Base-by-base conservation (phyloP, 2,113 vertebrate genomes). In the Montifringilla adamsi region DNA sequence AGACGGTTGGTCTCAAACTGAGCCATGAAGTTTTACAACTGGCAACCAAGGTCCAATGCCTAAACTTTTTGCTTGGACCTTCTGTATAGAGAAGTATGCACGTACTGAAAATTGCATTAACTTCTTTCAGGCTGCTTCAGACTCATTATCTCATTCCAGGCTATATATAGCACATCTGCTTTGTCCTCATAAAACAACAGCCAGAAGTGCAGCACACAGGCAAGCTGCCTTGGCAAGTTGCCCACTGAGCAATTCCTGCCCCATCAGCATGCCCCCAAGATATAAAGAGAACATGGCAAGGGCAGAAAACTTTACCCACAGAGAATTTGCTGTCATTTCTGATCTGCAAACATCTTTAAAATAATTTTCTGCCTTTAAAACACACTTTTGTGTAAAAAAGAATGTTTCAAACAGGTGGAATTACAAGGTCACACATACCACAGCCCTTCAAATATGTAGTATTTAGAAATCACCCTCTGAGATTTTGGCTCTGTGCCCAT, bases 181-280 rank as follows among this genome's bases (percentile, higher is more conserved):
- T 87, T 84, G 68, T 84, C 50, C 63, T 73, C 23, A 13, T 67
- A 58, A 70, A 91, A 87, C 49, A 79, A 14, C 44, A 93, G 30
- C 30, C 62, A n/a, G 33, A 50, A 78, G 13, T 3, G 27, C 28
- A 46, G 46, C 59, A 39, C 35, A 8, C 3, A n/a, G 63, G 41
- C 1, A 0, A 22, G 1, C 17, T 49, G 35, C n/a, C 11, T 76
- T 93, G 89, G 56, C 19, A 37, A 27, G 35, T 23, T 3, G 1
- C 35, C 53, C 31, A 9, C 47, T 19, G 35, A 16, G 31, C 37
- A 63, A 75, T 79, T 84, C n/a, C 35, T 75, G 55, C 22, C 52
- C 22, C 50, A n/a, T 59, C 74, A 72, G 3, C 0, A 0, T 26
- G 35, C 14, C 49, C 43, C 47, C 0, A 3, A 39, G 43, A 84